A percentile compares a stretch with the other conserved stretches of the same genome.
Evolutionary conservation across 2,113 vertebrate genomes (phyloP).

Genomic region (Motacilla alba): DNA sequence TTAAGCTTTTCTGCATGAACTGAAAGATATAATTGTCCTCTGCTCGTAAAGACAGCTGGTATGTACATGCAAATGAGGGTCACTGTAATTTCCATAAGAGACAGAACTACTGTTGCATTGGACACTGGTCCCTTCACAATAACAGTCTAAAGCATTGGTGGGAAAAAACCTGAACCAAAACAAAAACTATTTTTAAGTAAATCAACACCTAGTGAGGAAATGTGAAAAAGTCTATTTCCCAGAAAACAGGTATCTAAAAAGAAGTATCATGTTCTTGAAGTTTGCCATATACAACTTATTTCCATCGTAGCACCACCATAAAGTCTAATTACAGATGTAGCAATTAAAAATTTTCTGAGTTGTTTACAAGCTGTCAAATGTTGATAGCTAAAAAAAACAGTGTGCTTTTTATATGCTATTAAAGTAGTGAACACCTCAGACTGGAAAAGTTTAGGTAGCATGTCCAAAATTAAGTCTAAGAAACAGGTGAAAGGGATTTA

Average conservation of each 20-base stretch:
- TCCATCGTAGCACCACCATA: not conserved
- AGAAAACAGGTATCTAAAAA: not conserved
- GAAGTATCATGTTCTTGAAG: not conserved
- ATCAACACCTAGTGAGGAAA: not conserved
- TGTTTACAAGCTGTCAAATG: not conserved
- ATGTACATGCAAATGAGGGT: conserved; percentile 37
- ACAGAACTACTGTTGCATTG: not conserved
- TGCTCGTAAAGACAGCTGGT: conserved; percentile 32
- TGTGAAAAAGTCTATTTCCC: not conserved
- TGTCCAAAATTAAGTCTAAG: not conserved
- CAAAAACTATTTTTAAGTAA: not conserved
- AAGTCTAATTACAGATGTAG: not conserved
- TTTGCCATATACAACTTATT: not conserved
- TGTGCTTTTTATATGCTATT: not conserved
- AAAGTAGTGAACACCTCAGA: not conserved
- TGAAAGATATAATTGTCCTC: conserved; percentile 46
- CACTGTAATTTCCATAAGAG: conserved; percentile 20
- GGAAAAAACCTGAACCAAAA: not conserved
- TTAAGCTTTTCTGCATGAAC: conserved; percentile 3
- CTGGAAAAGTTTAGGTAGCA: not conserved
- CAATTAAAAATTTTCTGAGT: not conserved
- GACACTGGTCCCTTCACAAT: not conserved
- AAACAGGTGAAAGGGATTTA: not conserved
- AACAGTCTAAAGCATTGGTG: not conserved
- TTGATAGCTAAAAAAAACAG: not conserved